Evolutionary conservation across 2,797 vertebrate species (phyloP), one percentile per base, ranked within the genome.

Genomic region (Ptychobarbus kaznakovi): DNA sequence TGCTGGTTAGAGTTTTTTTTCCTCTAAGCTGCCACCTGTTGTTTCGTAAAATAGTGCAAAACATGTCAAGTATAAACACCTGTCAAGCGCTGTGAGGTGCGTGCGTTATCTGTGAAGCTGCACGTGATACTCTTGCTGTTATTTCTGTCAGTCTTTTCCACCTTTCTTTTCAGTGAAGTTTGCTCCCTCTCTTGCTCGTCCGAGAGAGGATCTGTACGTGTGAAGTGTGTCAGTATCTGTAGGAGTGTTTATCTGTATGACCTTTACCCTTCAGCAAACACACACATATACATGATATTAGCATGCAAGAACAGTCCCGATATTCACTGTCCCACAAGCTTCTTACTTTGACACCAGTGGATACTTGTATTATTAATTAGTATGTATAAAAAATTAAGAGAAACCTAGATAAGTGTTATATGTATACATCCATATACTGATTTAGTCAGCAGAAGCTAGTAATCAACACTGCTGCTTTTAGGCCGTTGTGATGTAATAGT

Each of bases 171-270:
- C 22, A 61, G 16, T 77, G 75, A 22, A 78, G 75, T 42, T 78
- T 78, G 53, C 75, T 42, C 75, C 51, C 11, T 51, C 9, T 65
- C 25, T 69, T 42, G 56, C 1, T 44, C 32, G 22, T 76, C 18
- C 6, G 10, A 76, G 69, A 72, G 44, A 73, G 25, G 28, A 65
- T 76, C 28, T 76, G 81, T 83, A 63, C n/a, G 58, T 51, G 81
- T 70, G 46, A 76, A 63, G 70, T 63, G 42, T 76, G 81, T 79
- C 77, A 42, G 25, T 28, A 79, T 63, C 38, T 78, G 75, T 28
- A 11, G 20, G 53, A 16, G 6, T 61, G 13, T 78, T 18, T 42
- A 61, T 78, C 35, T 65, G n/a, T 65, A 46, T 65, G 58, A 79
- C 13, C 76, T 65, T 79, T 28, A 20, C 25, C 58, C 58, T 80